phyloP scores from a whole-genome alignment of 2,113 vertebrate genomes.

The Puffinus mauretanicus region DNA sequence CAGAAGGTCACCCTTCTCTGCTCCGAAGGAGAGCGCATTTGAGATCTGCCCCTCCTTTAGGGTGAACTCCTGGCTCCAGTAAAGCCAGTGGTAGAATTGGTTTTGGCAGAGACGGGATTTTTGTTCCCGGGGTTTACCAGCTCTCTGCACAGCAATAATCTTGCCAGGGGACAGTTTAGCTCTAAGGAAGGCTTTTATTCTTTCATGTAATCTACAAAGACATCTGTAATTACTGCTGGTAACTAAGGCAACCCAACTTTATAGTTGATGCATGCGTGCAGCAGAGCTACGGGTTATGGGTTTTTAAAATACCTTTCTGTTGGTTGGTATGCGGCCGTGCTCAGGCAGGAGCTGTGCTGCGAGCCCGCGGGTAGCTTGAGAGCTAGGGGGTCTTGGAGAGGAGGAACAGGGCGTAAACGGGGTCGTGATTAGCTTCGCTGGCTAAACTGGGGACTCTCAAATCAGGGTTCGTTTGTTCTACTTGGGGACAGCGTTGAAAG shows the following conservation, averaged over 20 bases:
- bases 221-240: slow-evolving; percentile 65
- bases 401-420: accelerated
- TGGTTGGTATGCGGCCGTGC: neutral
- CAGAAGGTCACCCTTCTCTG: neutral
- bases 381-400: neutral
- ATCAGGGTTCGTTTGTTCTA: neutral
- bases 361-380: neutral
- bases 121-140: slow-evolving; percentile 19
- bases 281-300: neutral
- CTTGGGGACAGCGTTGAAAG: neutral
- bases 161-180: slow-evolving; percentile 42
- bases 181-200: slow-evolving; percentile 41
- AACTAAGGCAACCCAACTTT: slow-evolving; percentile 58
- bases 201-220: slow-evolving; percentile 16
- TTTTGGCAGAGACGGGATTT: neutral
- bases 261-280: neutral
- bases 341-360: neutral
- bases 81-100: neutral
- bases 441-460: neutral
- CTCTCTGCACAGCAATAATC: neutral
- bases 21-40: neutral
- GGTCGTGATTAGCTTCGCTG: neutral
- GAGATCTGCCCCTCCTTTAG: neutral
- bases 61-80: neutral
- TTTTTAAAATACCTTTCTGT: neutral